phyloP scores from a whole-genome alignment of 2,888 invertebrate species.

The Hesperia comma region DNA sequence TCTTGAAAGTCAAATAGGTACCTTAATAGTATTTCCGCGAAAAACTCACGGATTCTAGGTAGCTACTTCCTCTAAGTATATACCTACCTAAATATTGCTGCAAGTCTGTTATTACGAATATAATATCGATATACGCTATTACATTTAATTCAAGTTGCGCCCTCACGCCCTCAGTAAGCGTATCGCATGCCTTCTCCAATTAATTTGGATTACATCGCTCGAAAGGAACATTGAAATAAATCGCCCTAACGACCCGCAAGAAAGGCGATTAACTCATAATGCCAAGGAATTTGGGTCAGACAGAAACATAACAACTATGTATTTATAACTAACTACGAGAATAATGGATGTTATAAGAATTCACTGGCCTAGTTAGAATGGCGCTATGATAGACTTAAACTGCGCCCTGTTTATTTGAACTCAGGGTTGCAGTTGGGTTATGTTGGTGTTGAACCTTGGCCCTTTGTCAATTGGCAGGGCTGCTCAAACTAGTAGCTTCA shows the following conservation, averaged over 20 bases:
- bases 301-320: conserved; percentile 14
- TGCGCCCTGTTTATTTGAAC: neutral
- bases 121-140: neutral
- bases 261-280: conserved; percentile 33
- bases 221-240: conserved; percentile 31
- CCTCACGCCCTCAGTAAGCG: conserved; percentile 4
- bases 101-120: no score
- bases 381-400: neutral
- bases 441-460: no score
- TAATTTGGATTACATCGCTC: conserved; percentile 27
- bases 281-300: conserved; percentile 31
- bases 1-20: no score
- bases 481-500: no score
- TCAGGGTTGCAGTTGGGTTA: neutral
- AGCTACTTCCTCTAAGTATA: no score
- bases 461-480: no score
- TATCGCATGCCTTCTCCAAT: conserved; percentile 30
- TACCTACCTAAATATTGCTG: no score
- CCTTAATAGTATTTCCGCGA: no score
- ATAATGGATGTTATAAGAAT: conserved; percentile 21
- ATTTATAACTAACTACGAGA: conserved; percentile 21
- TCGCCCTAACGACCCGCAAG: conserved; percentile 29
- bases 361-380: neutral
- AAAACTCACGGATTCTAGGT: no score
- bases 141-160: conserved; percentile 13